Conservation (phyloP, 2,113 vertebrate species). For the Theristicus caerulescens region DNA sequence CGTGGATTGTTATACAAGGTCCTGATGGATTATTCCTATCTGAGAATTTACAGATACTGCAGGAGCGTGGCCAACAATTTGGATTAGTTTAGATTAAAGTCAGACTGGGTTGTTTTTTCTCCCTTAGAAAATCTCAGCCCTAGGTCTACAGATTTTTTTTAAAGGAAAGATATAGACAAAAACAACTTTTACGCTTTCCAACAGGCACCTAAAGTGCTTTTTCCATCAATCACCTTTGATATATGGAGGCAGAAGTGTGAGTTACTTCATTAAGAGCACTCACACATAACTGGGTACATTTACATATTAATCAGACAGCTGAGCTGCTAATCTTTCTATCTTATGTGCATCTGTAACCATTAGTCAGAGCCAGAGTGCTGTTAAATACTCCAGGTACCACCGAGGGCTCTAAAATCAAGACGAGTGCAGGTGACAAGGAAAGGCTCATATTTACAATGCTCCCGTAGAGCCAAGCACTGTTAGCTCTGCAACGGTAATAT, state of each 20-base stretch:
- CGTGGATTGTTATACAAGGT: conserved; percentile 34
- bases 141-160: conserved; percentile 5
- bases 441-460: conserved; percentile 6
- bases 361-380: conserved; percentile 56
- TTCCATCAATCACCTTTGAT: conserved; percentile 67
- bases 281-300: conserved; percentile 71
- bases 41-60: conserved; percentile 62
- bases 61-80: conserved; percentile 40
- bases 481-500: not conserved
- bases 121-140: conserved; percentile 45
- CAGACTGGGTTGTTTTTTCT: conserved; percentile 10
- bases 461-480: not conserved
- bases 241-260: conserved; percentile 60
- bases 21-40: conserved; percentile 59
- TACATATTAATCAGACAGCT: conserved; percentile 79
- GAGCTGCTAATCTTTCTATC: conserved; percentile 70
- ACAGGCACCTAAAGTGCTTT: conserved; percentile 46
- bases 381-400: conserved; percentile 52
- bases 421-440: conserved; percentile 15
- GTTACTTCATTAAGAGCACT: conserved; percentile 75
- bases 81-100: conserved; percentile 64
- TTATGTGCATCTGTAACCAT: conserved; percentile 62
- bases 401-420: conserved; percentile 49
- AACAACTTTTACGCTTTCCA: conserved; percentile 32
- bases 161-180: not conserved